Evolutionary conservation across 2,797 vertebrate genomes (phyloP).

Genomic region (Lateolabrax maculatus): DNA sequence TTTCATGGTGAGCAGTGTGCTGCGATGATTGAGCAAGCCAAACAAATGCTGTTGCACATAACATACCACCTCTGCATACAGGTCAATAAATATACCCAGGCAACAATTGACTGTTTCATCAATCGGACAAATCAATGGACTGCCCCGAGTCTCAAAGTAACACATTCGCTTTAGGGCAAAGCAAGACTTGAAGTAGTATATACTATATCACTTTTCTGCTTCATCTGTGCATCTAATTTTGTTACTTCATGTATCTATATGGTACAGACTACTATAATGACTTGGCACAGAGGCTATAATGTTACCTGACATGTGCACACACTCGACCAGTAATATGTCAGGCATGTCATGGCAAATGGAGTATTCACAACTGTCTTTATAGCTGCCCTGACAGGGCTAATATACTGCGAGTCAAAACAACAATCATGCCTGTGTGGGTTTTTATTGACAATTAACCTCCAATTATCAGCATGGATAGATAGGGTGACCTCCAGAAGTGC

Average conservation of each 20-base stretch:
- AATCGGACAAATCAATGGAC: slow-evolving; percentile 68
- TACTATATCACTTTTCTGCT: slow-evolving; percentile 8
- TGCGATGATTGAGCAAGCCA: slow-evolving; percentile 41
- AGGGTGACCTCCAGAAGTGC: slow-evolving; percentile 61
- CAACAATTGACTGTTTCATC: slow-evolving; percentile 67
- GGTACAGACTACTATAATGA: slow-evolving; percentile 1
- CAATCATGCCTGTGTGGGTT: slow-evolving; percentile 51
- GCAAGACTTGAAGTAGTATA: slow-evolving; percentile 21
- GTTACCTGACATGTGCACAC: slow-evolving; percentile 20
- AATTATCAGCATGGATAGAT: slow-evolving; percentile 65
- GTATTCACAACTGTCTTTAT: slow-evolving; percentile 53
- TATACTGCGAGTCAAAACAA: slow-evolving; percentile 63
- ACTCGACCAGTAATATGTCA: slow-evolving; percentile 49
- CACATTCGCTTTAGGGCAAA: slow-evolving; percentile 35
- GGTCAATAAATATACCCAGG: slow-evolving; percentile 60
- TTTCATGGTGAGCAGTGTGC: slow-evolving; percentile 16
- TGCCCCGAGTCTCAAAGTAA: slow-evolving; percentile 46
- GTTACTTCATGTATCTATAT: slow-evolving; percentile 11
- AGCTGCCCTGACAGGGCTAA: slow-evolving; percentile 44
- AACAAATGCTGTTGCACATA: slow-evolving; percentile 38
- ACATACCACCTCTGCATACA: slow-evolving; percentile 29
- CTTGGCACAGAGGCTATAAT: slow-evolving; percentile 31
- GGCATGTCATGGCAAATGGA: slow-evolving; percentile 47
- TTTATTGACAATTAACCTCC: slow-evolving; percentile 72
- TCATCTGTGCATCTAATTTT: slow-evolving; percentile 12